Percentiles rank a stretch among this genome's conserved stretches.
Evolutionary conservation across 1,140 invertebrate species (phyloP).

Genomic region (Ceratoteleas bidentatus): DNA sequence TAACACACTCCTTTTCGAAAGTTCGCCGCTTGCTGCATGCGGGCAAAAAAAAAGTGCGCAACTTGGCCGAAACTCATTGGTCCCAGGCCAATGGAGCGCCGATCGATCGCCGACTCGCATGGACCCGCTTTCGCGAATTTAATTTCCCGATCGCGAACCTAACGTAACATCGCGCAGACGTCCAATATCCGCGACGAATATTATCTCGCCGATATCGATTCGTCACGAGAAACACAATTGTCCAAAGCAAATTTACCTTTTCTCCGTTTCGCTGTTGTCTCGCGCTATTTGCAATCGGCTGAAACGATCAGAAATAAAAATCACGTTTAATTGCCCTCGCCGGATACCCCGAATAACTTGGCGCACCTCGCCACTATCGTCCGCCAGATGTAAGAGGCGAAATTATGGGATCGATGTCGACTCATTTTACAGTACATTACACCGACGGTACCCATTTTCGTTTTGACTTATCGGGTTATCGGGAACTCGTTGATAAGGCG

Average conservation of each 20-base stretch:
- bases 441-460: conserved; percentile 11
- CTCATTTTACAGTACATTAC: conserved; percentile 27
- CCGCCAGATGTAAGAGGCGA: background rate
- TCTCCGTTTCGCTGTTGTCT: no score
- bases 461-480: conserved; percentile 7
- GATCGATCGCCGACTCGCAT: conserved; percentile 51
- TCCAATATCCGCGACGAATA: conserved; percentile 20
- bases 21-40: conserved; percentile 22
- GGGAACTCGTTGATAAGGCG: conserved; percentile 2
- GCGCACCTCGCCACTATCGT: background rate
- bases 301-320: conserved; percentile 17
- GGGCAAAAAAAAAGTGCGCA: conserved; percentile 31
- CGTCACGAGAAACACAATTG: conserved; percentile 6
- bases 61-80: conserved; percentile 48
- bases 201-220: conserved; percentile 26
- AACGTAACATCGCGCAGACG: conserved; percentile 23
- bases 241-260: conserved; percentile 17
- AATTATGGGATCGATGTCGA: conserved; percentile 10
- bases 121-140: conserved; percentile 39
- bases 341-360: background rate
- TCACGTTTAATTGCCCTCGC: conserved; percentile 10
- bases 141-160: conserved; percentile 31
- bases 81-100: conserved; percentile 29
- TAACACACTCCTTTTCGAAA: conserved; percentile 34
- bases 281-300: no score